Evolutionary conservation across 2,888 invertebrate species (phyloP).

Genomic region (Pemphredon lugubris): DNA sequence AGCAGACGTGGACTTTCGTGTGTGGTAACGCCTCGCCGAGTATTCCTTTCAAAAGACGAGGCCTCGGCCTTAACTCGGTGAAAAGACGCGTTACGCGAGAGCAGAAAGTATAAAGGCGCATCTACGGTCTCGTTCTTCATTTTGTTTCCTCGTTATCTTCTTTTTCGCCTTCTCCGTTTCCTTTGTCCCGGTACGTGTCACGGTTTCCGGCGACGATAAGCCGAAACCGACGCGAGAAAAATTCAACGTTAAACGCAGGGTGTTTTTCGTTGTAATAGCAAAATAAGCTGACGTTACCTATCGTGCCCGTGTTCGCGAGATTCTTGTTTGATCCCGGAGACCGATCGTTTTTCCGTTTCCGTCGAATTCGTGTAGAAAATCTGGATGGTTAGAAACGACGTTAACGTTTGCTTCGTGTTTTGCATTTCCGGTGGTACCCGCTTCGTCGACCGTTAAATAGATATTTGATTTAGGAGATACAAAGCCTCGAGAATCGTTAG

Average conservation of each 20-base stretch:
- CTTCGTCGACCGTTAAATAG: too few relatives aligned
- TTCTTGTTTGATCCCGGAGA: too few relatives aligned
- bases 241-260: neutral
- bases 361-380: too few relatives aligned
- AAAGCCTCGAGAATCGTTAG: slow-evolving; percentile 42
- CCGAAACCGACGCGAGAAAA: neutral
- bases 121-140: neutral
- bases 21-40: too few relatives aligned
- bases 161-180: neutral
- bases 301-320: too few relatives aligned
- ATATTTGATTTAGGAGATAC: too few relatives aligned
- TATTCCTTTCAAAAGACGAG: neutral
- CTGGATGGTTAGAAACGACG: too few relatives aligned
- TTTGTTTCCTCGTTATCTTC: neutral
- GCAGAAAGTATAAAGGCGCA: slow-evolving; percentile 9
- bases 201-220: neutral
- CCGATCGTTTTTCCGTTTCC: too few relatives aligned
- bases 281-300: too few relatives aligned
- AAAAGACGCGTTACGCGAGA: slow-evolving; percentile 19
- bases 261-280: neutral
- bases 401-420: too few relatives aligned
- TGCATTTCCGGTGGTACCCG: too few relatives aligned
- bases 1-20: too few relatives aligned
- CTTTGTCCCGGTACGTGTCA: slow-evolving; percentile 12
- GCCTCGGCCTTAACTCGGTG: slow-evolving; percentile 5